phyloP scores from a whole-genome alignment of 2,888 invertebrate genomes.

The Ochropacha duplaris region DNA sequence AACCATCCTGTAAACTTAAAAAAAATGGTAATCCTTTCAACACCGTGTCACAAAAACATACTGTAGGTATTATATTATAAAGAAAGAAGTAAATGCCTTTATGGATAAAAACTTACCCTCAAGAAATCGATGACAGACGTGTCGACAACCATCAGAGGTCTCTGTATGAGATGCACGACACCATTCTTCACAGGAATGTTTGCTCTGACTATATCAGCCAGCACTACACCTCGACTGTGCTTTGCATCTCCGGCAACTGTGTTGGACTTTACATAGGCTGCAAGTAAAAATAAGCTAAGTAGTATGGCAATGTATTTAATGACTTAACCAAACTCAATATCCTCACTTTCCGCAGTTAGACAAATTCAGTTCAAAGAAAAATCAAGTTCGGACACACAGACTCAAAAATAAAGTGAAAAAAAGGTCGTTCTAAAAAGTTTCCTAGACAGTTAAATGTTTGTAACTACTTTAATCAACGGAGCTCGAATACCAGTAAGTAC shows the following conservation, averaged over 20 bases:
- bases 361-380: background rate
- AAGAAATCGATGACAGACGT: slow-evolving; percentile 93
- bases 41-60: too few species aligned
- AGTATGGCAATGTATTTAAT: background rate
- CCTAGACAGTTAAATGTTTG: background rate
- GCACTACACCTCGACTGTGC: slow-evolving; percentile 91
- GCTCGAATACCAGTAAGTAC: background rate
- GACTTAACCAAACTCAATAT: background rate
- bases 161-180: slow-evolving; percentile 95
- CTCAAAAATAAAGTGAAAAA: background rate
- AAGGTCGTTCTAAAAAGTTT: background rate
- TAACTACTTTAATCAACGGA: background rate
- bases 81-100: background rate
- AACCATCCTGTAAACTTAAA: too few species aligned
- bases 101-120: slow-evolving; percentile 82
- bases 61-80: too few species aligned
- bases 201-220: slow-evolving; percentile 93
- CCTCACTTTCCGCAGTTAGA: background rate
- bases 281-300: slow-evolving; percentile 7
- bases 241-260: slow-evolving; percentile 90
- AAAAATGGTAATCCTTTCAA: too few species aligned
- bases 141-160: slow-evolving; percentile 95
- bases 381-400: background rate
- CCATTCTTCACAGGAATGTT: slow-evolving; percentile 97
- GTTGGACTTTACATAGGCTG: slow-evolving; percentile 94